phyloP scores from a whole-genome alignment of 2,888 invertebrate species.

The Stenichneumon culpator region DNA sequence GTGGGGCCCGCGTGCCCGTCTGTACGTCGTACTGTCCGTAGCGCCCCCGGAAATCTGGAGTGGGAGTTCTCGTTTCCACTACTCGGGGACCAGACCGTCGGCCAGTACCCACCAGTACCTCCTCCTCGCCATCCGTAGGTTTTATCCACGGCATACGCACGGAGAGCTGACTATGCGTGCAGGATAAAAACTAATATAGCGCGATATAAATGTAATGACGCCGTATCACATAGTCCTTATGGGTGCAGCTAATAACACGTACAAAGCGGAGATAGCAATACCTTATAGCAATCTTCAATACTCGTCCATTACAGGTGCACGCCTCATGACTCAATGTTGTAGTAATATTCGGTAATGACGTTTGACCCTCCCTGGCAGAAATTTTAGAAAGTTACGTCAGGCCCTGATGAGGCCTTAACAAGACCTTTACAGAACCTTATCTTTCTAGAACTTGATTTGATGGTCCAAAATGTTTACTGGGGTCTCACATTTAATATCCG shows the following conservation, averaged over 20 bases:
- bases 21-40: conserved; percentile 40
- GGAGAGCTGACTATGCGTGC: not conserved
- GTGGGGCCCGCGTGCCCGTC: conserved; percentile 77
- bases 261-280: not conserved
- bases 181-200: not conserved
- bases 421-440: too few species aligned
- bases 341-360: too few species aligned
- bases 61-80: conserved; percentile 58
- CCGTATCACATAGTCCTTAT: not conserved
- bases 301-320: too few species aligned
- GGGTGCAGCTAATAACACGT: not conserved
- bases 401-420: too few species aligned
- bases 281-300: not conserved
- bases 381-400: too few species aligned
- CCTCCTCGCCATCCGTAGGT: not conserved
- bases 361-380: too few species aligned
- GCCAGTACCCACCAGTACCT: conserved; percentile 1
- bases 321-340: too few species aligned
- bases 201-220: not conserved
- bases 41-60: conserved; percentile 38
- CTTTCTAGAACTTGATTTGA: too few species aligned
- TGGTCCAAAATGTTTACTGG: too few species aligned
- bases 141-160: not conserved
- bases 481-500: too few species aligned
- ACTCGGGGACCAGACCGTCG: conserved; percentile 41